Evolutionary conservation across 1,140 invertebrate genomes (phyloP).

Genomic region (Neodiprion pinetum): DNA sequence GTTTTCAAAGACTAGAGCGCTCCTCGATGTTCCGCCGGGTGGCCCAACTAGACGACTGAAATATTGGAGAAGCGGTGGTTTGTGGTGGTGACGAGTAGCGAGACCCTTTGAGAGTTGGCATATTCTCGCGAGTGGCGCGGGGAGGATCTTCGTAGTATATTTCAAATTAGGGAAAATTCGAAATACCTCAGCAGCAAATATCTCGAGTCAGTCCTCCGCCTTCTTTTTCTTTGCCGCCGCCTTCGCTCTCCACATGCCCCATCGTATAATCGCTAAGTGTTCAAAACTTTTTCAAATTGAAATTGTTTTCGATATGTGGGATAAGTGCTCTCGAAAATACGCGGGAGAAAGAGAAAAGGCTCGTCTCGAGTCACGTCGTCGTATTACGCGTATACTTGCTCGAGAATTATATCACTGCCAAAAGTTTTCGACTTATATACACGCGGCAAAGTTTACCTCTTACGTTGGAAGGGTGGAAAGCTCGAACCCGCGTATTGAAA

Average conservation of each 20-base stretch:
- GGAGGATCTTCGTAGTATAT: conserved; percentile 38
- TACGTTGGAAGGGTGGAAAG: too few species aligned
- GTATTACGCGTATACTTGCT: too few species aligned
- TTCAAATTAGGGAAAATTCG: conserved; percentile 54
- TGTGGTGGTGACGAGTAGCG: background rate
- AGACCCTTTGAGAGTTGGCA: conserved; percentile 14
- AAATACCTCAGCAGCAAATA: conserved; percentile 47
- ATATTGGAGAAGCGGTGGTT: background rate
- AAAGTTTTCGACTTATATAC: too few species aligned
- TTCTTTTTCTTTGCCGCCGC: conserved; percentile 16
- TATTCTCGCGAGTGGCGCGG: background rate
- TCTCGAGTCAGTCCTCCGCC: conserved; percentile 27
- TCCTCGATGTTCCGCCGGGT: background rate
- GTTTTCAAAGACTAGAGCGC: background rate
- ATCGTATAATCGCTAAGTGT: conserved; percentile 26
- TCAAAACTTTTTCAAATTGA: conserved; percentile 56
- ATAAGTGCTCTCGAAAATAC: conserved; percentile 40
- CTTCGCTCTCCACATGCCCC: conserved; percentile 13
- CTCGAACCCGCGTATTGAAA: too few species aligned
- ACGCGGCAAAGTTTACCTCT: too few species aligned
- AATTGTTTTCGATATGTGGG: conserved; percentile 53
- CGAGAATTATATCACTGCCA: too few species aligned
- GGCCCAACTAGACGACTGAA: background rate
- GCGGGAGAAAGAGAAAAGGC: background rate
- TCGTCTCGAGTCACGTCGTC: background rate